Conservation (phyloP, 2,888 invertebrate species). For the Trissoscelio sp. region DNA sequence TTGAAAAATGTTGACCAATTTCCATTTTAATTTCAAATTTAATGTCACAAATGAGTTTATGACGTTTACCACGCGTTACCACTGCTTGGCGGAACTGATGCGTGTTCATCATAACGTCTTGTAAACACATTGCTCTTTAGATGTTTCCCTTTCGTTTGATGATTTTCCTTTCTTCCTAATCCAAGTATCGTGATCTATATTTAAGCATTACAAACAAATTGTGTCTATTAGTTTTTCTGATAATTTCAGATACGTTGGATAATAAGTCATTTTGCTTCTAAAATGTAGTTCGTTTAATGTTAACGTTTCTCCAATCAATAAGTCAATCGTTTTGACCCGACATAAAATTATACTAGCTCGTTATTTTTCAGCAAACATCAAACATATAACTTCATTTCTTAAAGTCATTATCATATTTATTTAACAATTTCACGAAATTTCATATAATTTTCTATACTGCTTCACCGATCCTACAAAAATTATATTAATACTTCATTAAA, state of each 20-base stretch:
- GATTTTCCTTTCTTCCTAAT: conserved; percentile 34
- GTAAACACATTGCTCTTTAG: conserved; percentile 37
- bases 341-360: conserved; percentile 24
- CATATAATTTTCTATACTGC: not conserved
- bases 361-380: conserved; percentile 8
- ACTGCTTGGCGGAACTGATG: conserved; percentile 42
- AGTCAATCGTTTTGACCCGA: conserved; percentile 36
- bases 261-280: not conserved
- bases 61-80: conserved; percentile 10
- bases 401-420: conserved; percentile 7
- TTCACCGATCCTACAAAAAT: too few relatives aligned
- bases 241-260: not conserved
- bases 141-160: conserved; percentile 40
- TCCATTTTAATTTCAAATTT: conserved; percentile 4
- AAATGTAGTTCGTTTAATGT: conserved; percentile 12
- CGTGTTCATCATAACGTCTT: conserved; percentile 12
- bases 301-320: conserved; percentile 39
- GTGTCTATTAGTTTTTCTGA: not conserved
- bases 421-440: not conserved
- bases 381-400: conserved; percentile 17
- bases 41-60: conserved; percentile 30
- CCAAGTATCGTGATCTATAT: not conserved
- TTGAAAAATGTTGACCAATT: too few relatives aligned
- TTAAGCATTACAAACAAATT: conserved; percentile 1
- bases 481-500: too few relatives aligned